Evolutionary conservation across 2,113 vertebrate genomes (phyloP), one percentile per base, ranked within the genome.

Genomic region (Pedetes capensis): DNA sequence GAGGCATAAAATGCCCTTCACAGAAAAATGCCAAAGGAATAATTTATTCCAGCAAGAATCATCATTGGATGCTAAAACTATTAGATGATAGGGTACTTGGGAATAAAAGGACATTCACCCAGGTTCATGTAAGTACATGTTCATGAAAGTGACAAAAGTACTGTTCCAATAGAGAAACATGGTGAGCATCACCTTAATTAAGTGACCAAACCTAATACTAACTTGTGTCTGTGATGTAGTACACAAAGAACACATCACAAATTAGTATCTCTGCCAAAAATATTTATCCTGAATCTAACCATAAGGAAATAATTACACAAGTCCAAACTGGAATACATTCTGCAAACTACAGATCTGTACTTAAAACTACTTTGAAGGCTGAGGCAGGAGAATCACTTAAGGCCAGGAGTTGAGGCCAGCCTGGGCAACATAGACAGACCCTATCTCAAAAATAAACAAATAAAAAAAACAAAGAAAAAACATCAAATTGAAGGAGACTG

Each of bases 181-280:
- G n/a, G n/a, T n/a, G n/a, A n/a, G n/a, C n/a, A n/a, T n/a, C n/a
- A n/a, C n/a, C 13, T 82, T 78, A 94, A 69, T 17, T 32, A 85
- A 88, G 25, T 49, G 6, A 94, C 44, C 71, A 86, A 93, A 68
- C 42, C 69, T 80, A 89, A 0, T 64, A 85, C 39, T 57, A 74
- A 25, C 71, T 8, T 85, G 47, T 64, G 37, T 71, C 13, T 95
- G 23, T 89, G 51, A 95, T 34, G 2, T 34, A 57, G 18, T 42
- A 9, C 8, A 87, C 23, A 95, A 89, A 93, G 12, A 86, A 71
- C 32, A 59, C 7, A 80, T 47, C 14, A 91, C 55, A 18, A 64
- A 75, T 69, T 51, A 90, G 8, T 22, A 68, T 93, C 81, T n/a
- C 69, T 84, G 55, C 39, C 87, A 95, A 94, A 92, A 94, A 92